phyloP scores from a whole-genome alignment of 1,140 invertebrate genomes.

The Trachymyrmex septentrionalis region DNA sequence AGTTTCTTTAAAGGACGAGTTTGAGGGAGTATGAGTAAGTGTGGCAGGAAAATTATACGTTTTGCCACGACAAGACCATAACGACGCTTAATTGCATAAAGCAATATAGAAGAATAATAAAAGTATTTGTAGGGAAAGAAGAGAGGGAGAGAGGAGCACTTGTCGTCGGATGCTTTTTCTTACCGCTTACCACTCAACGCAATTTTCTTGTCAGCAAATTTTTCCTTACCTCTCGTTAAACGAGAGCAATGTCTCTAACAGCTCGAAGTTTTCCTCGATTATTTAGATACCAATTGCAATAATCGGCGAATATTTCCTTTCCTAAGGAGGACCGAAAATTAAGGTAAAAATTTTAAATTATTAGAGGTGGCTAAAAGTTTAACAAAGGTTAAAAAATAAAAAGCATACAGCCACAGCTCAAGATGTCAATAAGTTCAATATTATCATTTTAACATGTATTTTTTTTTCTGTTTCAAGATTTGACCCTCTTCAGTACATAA shows the following conservation, averaged over 20 bases:
- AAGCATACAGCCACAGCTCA: no score
- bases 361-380: no score
- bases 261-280: conserved; percentile 20
- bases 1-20: conserved; percentile 10
- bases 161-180: neutral
- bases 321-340: no score
- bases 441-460: no score
- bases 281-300: conserved; percentile 38
- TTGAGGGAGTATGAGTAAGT: conserved; percentile 49
- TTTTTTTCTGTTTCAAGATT: no score
- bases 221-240: conserved; percentile 19
- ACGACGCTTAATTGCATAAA: conserved; percentile 74
- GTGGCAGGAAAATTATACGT: conserved; percentile 65
- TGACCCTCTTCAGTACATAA: no score
- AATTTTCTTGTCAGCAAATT: conserved; percentile 35
- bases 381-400: no score
- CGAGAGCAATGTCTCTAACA: conserved; percentile 2
- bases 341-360: no score
- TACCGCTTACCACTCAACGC: conserved; percentile 1
- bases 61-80: conserved; percentile 71
- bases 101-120: conserved; percentile 74
- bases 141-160: neutral
- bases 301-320: conserved; percentile 9
- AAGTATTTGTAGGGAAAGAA: conserved; percentile 57
- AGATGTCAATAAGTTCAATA: no score